Percentiles rank a stretch among this genome's conserved stretches.
phyloP scores from a whole-genome alignment of 2,888 invertebrate genomes.

The Marronus borbonicus region DNA sequence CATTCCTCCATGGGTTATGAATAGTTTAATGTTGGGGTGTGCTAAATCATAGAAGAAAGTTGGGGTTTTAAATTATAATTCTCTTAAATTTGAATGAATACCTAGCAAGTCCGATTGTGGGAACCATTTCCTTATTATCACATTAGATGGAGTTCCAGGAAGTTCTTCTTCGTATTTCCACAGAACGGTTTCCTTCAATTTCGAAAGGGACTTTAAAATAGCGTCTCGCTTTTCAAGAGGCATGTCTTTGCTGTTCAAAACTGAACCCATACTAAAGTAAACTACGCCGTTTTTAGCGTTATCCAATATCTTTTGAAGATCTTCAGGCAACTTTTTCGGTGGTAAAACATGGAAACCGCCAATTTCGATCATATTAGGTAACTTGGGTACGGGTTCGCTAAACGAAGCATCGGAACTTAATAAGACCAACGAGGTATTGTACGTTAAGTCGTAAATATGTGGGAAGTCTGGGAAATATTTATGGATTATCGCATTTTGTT shows the following conservation, averaged over 20 bases:
- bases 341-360: conserved; percentile 72
- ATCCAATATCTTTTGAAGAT: conserved; percentile 43
- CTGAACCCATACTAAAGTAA: conserved; percentile 44
- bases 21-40: conserved; percentile 75
- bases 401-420: conserved; percentile 71
- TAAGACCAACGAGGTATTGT: conserved; percentile 61
- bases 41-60: conserved; percentile 1
- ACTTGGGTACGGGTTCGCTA: conserved; percentile 70
- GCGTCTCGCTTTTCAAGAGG: conserved; percentile 8
- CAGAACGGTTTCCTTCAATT: conserved; percentile 75
- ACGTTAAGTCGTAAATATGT: conserved; percentile 58
- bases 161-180: conserved; percentile 79
- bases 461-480: conserved; percentile 61
- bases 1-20: conserved; percentile 76
- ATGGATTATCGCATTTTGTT: conserved; percentile 59
- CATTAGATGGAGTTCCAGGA: conserved; percentile 72
- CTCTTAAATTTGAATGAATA: conserved; percentile 7
- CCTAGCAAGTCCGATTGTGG: conserved; percentile 72
- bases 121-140: conserved; percentile 76
- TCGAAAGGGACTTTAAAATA: conserved; percentile 70
- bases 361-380: conserved; percentile 74
- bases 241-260: conserved; percentile 28
- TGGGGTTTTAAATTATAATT: neutral
- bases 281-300: conserved; percentile 39
- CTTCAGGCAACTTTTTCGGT: conserved; percentile 51